Conservation (phyloP, 2,797 vertebrate genomes). For the Xenops minutus region DNA sequence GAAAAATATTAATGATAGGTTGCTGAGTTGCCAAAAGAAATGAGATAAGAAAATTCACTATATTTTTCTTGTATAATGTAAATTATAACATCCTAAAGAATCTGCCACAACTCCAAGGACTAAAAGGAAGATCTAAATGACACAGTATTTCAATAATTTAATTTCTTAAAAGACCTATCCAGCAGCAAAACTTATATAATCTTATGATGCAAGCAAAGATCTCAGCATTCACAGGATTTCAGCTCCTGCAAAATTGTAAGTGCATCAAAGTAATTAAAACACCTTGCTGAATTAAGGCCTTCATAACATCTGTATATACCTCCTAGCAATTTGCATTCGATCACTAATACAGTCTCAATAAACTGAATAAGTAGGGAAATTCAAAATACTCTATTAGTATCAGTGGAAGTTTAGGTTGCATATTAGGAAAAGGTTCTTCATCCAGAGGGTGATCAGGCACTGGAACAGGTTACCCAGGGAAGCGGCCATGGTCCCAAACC, state of each 20-base stretch:
- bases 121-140: conserved; percentile 36
- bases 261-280: not conserved
- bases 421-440: not conserved
- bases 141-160: not conserved
- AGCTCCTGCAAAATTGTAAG: not conserved
- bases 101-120: conserved; percentile 22
- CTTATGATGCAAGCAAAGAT: not conserved
- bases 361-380: conserved; percentile 27
- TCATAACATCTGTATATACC: not conserved
- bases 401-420: not conserved
- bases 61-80: conserved; percentile 56
- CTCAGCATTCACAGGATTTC: not conserved
- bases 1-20: conserved; percentile 70
- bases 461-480: not conserved
- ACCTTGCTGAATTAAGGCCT: not conserved
- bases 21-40: conserved; percentile 62
- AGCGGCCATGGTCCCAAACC: not conserved
- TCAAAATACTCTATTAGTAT: not conserved
- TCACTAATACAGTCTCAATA: conserved; percentile 32
- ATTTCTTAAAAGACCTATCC: not conserved
- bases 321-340: conserved; percentile 22
- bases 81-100: conserved; percentile 44
- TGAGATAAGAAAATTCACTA: conserved; percentile 49
- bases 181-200: not conserved
- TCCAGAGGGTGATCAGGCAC: not conserved